Percentiles rank a stretch among this genome's conserved stretches.
phyloP scores from a whole-genome alignment of 2,113 vertebrate species.

The Bucco capensis region DNA sequence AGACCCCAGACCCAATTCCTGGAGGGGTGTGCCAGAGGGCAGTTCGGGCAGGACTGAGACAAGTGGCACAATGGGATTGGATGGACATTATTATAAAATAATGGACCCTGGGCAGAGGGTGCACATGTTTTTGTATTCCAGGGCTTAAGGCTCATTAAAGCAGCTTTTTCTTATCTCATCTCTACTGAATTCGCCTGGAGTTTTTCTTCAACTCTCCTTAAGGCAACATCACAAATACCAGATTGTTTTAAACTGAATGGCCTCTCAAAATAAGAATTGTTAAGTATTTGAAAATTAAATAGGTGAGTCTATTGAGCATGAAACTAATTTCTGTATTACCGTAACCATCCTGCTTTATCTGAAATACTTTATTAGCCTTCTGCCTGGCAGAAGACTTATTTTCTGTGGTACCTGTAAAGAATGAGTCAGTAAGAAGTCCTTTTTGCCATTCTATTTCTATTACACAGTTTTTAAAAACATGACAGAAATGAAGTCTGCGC shows the following conservation, averaged over 20 bases:
- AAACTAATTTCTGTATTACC: neutral
- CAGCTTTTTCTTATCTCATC: no score
- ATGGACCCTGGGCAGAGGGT: no score
- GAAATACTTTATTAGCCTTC: neutral
- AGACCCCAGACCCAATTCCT: no score
- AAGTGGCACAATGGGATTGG: no score
- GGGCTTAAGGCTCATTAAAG: no score
- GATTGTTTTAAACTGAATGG: neutral
- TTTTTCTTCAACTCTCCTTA: no score
- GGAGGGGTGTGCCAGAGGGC: no score
- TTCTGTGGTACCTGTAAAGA: neutral
- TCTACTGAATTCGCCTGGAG: no score
- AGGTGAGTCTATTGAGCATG: neutral
- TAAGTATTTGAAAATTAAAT: neutral
- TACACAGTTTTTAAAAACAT: neutral
- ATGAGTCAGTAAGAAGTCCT: neutral
- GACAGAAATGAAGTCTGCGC: neutral
- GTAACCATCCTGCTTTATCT: neutral
- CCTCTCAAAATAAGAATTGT: neutral
- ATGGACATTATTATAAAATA: no score
- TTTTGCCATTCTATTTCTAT: neutral
- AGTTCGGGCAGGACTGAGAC: no score
- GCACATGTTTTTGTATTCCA: no score
- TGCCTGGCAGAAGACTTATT: neutral
- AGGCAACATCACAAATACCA: neutral